Evolutionary conservation across 2,888 invertebrate genomes (phyloP).

Genomic region (Mantis religiosa): DNA sequence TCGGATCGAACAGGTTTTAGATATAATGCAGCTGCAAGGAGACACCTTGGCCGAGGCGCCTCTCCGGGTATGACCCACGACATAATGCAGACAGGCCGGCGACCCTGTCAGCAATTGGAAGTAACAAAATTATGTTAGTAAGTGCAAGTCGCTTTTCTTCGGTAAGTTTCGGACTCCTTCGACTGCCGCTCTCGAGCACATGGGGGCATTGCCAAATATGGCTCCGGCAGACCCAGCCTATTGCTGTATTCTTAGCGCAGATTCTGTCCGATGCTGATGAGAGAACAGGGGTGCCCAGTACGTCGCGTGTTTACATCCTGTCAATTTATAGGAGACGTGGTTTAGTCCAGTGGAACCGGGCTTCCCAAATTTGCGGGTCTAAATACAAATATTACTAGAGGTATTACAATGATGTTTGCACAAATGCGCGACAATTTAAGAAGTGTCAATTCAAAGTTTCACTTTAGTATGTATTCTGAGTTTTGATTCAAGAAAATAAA

Average conservation of each 20-base stretch:
- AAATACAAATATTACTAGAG: too few species aligned
- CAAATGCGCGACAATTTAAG: too few species aligned
- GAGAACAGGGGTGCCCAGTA: not conserved
- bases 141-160: not conserved
- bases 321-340: not conserved
- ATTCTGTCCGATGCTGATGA: not conserved
- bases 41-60: not conserved
- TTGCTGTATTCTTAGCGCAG: constrained; percentile 12
- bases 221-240: not conserved
- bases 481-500: too few species aligned
- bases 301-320: not conserved
- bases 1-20: not conserved
- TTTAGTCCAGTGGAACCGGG: too few species aligned
- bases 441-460: too few species aligned
- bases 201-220: constrained; percentile 18
- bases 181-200: not conserved
- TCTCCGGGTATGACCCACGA: not conserved
- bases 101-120: not conserved
- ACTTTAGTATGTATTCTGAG: too few species aligned
- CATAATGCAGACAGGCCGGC: not conserved
- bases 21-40: not conserved
- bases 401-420: too few species aligned
- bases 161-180: not conserved
- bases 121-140: not conserved
- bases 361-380: too few species aligned